Evolutionary conservation across 2,888 invertebrate species (phyloP).

Genomic region (Punctoribates punctum): DNA sequence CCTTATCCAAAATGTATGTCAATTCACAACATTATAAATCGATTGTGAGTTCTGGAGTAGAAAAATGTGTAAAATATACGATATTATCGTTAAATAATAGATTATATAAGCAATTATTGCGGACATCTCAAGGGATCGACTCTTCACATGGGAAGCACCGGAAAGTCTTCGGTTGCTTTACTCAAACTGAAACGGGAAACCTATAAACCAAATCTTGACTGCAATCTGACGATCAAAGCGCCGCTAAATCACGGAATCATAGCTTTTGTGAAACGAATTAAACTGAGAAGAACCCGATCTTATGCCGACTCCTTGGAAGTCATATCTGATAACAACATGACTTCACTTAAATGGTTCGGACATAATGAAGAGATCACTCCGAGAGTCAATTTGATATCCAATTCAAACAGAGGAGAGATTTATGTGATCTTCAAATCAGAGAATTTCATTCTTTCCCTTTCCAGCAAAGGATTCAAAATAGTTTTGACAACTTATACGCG

Average conservation of each 20-base stretch:
- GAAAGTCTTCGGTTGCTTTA: slow-evolving; percentile 25
- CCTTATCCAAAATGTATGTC: slow-evolving; percentile 36
- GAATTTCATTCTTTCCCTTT: not conserved
- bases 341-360: slow-evolving; percentile 32
- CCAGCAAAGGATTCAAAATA: slow-evolving; percentile 41
- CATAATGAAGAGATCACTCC: slow-evolving; percentile 37
- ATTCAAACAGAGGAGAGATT: slow-evolving; percentile 1
- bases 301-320: slow-evolving; percentile 23
- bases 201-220: slow-evolving; percentile 38
- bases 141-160: not conserved
- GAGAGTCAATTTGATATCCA: slow-evolving; percentile 11
- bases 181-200: slow-evolving; percentile 40
- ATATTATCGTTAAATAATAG: not conserved
- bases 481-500: slow-evolving; percentile 37
- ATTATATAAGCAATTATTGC: slow-evolving; percentile 42
- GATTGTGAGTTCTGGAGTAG: not conserved
- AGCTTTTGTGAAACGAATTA: slow-evolving; percentile 34
- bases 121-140: slow-evolving; percentile 1
- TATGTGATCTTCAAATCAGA: slow-evolving; percentile 38
- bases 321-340: slow-evolving; percentile 32
- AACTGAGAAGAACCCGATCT: slow-evolving; percentile 10
- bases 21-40: not conserved
- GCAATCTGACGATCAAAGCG: slow-evolving; percentile 33
- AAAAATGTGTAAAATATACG: slow-evolving; percentile 4
- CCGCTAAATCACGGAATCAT: slow-evolving; percentile 39